Conservation (phyloP, 2,888 invertebrate species). For the Sphaerophoria rueppellii region DNA sequence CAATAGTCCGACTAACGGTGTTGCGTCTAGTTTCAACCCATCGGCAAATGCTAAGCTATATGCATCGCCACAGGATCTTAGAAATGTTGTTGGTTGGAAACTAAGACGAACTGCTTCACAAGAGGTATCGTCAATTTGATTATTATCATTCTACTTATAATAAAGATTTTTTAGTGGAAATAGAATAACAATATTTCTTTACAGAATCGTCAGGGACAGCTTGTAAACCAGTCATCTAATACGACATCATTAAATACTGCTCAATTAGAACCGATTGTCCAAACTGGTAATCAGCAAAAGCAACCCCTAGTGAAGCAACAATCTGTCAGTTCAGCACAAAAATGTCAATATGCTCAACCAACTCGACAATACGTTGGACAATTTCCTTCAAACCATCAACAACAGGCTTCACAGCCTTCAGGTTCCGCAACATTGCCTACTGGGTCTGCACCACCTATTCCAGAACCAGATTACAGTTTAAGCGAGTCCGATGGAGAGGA, state of each 20-base stretch:
- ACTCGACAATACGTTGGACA: conserved; percentile 73
- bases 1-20: conserved; percentile 80
- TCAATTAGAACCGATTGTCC: conserved; percentile 69
- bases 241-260: conserved; percentile 63
- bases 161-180: neutral
- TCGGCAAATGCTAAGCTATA: conserved; percentile 92
- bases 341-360: conserved; percentile 83
- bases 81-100: conserved; percentile 85
- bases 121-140: conserved; percentile 74
- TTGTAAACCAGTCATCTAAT: conserved; percentile 47
- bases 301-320: conserved; percentile 75
- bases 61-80: conserved; percentile 93
- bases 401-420: conserved; percentile 74
- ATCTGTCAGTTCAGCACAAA: conserved; percentile 62
- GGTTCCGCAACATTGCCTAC: conserved; percentile 75
- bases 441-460: conserved; percentile 88
- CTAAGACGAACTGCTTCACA: conserved; percentile 84
- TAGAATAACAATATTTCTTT: conserved; percentile 21
- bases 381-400: conserved; percentile 79
- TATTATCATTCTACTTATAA: no score
- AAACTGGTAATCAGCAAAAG: conserved; percentile 57
- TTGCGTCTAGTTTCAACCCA: conserved; percentile 95
- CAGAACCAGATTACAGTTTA: conserved; percentile 95
- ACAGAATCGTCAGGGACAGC: conserved; percentile 75
- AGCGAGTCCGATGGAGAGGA: conserved; percentile 92